A percentile compares a stretch with the other conserved stretches of the same genome.
These are phyloP conservation scores for Typhlichthys eigenmanni DNA, from an alignment of 2,797 vertebrate species.

Conservation along the genomic window DNA sequence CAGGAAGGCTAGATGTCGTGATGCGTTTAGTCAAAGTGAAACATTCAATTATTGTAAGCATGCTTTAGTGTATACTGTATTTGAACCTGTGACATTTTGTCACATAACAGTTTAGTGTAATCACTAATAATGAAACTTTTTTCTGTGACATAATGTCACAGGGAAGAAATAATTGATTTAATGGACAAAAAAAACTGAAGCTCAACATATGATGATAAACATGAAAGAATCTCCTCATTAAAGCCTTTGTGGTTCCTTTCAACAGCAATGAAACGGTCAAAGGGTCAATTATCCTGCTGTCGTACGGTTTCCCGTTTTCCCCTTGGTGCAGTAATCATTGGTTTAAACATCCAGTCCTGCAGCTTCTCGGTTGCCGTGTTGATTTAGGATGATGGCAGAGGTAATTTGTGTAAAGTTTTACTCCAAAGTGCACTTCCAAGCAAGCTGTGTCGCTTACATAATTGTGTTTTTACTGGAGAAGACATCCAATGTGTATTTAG, in stretches of 20 bases:
- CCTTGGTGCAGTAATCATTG: conserved; percentile 8
- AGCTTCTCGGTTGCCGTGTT: conserved; percentile 24
- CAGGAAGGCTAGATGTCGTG: too few species aligned
- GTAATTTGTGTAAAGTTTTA: conserved; percentile 18
- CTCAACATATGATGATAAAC: not conserved
- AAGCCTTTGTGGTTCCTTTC: conserved; percentile 13
- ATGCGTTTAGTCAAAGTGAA: too few species aligned
- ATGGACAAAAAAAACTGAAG: not conserved
- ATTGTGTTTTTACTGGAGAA: conserved; percentile 46
- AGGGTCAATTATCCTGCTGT: not conserved
- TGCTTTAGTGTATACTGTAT: too few species aligned
- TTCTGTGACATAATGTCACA: too few species aligned
- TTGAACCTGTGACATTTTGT: too few species aligned
- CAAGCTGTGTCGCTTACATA: conserved; percentile 18
- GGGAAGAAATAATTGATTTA: too few species aligned
- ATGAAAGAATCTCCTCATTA: not conserved
- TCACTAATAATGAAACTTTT: too few species aligned
- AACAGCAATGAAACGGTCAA: conserved; percentile 1
- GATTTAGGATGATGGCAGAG: conserved; percentile 31
- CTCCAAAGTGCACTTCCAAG: too few species aligned
- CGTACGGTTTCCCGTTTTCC: conserved; percentile 18
- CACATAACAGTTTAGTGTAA: too few species aligned
- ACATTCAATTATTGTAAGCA: too few species aligned
- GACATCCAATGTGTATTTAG: not conserved
- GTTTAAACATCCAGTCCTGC: not conserved